Conservation (phyloP, 2,888 invertebrate species). For the Spicauda simplicius region DNA sequence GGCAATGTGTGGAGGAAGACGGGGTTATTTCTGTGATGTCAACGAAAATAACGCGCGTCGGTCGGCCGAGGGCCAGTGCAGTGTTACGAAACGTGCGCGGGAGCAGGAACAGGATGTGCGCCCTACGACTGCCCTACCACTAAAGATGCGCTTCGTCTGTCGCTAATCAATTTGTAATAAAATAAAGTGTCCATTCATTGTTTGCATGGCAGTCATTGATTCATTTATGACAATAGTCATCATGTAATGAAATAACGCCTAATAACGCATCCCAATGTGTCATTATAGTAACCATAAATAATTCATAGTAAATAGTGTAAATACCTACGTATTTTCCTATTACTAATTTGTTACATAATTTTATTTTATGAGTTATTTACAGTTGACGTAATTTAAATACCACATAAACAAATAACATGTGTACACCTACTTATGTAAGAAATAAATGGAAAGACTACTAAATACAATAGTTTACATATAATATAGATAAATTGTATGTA, state of each 20-base stretch:
- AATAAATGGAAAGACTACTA: too few relatives aligned
- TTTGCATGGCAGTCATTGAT: slow-evolving; percentile 1
- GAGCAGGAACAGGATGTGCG: slow-evolving; percentile 76
- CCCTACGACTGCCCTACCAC: slow-evolving; percentile 47
- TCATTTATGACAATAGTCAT: not conserved
- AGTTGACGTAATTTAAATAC: too few relatives aligned
- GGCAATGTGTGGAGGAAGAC: slow-evolving; percentile 71
- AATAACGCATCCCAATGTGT: not conserved
- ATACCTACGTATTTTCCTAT: slow-evolving; percentile 1
- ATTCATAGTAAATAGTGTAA: not conserved
- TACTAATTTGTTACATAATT: not conserved
- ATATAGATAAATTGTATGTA: too few relatives aligned
- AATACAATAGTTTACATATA: too few relatives aligned
- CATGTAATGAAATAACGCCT: not conserved
- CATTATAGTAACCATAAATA: not conserved
- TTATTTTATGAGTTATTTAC: not conserved
- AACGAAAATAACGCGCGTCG: slow-evolving; percentile 77
- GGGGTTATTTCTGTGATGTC: slow-evolving; percentile 81
- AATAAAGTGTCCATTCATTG: slow-evolving; percentile 20
- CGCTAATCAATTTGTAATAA: slow-evolving; percentile 21
- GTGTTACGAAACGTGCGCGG: slow-evolving; percentile 72
- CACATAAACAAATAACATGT: not conserved
- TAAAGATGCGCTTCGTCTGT: slow-evolving; percentile 17
- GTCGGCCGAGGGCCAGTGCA: slow-evolving; percentile 64
- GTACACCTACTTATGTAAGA: too few relatives aligned